These are phyloP conservation scores for Agriopis marginaria DNA, from an alignment of 2,888 invertebrate genomes.

Conservation along the genomic window DNA sequence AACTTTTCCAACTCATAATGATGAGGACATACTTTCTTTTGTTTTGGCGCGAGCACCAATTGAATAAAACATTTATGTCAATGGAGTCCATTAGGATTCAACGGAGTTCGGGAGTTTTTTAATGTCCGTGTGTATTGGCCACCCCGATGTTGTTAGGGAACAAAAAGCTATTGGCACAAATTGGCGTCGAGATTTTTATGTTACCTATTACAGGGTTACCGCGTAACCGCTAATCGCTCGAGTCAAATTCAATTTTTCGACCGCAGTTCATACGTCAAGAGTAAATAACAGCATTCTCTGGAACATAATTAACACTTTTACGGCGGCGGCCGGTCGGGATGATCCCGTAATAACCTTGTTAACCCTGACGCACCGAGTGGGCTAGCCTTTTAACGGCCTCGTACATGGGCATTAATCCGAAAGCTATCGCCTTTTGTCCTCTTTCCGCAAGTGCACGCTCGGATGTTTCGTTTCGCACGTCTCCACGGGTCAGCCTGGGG, in stretches of 20 bases:
- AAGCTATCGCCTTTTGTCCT: constrained; percentile 82
- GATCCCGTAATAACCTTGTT: constrained; percentile 86
- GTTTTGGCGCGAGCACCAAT: constrained; percentile 79
- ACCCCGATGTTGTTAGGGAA: constrained; percentile 52
- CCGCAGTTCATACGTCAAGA: constrained; percentile 60
- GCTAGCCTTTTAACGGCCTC: constrained; percentile 85
- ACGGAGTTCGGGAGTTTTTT: constrained; percentile 71
- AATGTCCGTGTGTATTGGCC: constrained; percentile 63
- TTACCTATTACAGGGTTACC: constrained; percentile 36
- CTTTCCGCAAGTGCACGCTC: constrained; percentile 63
- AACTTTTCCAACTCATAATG: constrained; percentile 79
- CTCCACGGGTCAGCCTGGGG: constrained; percentile 79
- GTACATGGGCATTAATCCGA: constrained; percentile 85
- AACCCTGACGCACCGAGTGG: constrained; percentile 82
- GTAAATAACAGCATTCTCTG: constrained; percentile 75
- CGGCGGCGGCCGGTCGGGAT: constrained; percentile 82
- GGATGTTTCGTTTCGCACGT: constrained; percentile 74
- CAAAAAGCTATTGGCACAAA: constrained; percentile 49
- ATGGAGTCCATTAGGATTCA: constrained; percentile 80
- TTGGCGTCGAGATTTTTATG: constrained; percentile 38
- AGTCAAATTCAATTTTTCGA: constrained; percentile 49
- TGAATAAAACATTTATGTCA: constrained; percentile 85
- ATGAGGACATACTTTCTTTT: constrained; percentile 80
- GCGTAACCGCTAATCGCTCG: constrained; percentile 33
- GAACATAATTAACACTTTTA: constrained; percentile 86